These are phyloP conservation scores for Metalampra italica DNA, from an alignment of 2,888 invertebrate species.

Conservation along the genomic window DNA sequence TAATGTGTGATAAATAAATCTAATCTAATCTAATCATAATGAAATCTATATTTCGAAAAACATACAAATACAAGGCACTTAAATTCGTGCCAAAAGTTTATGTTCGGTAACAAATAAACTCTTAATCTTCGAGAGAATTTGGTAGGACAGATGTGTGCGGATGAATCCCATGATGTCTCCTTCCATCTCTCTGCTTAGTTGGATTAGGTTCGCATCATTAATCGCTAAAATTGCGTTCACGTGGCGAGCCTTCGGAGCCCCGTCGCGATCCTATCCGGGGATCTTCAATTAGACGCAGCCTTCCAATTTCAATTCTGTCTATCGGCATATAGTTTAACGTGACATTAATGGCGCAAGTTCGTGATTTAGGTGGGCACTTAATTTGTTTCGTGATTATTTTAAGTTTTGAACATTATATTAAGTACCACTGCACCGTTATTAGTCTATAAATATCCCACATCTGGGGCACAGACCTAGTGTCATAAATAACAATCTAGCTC, in stretches of 20 bases:
- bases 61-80: not conserved
- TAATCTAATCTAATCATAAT: too few species aligned
- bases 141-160: conserved; percentile 45
- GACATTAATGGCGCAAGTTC: conserved; percentile 20
- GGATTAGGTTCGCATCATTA: conserved; percentile 74
- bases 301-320: conserved; percentile 62
- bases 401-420: not conserved
- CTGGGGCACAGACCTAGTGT: too few species aligned
- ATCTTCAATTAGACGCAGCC: conserved; percentile 65
- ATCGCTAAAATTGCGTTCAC: conserved; percentile 70
- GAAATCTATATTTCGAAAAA: too few species aligned
- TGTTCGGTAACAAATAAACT: not conserved
- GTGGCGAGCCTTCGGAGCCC: conserved; percentile 28
- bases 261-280: conserved; percentile 37
- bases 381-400: conserved; percentile 2
- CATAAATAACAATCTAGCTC: too few species aligned
- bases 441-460: too few species aligned
- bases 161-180: conserved; percentile 49
- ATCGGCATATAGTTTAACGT: conserved; percentile 32
- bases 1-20: too few species aligned
- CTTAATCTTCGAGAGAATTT: conserved; percentile 44
- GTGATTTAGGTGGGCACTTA: conserved; percentile 22
- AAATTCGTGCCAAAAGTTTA: not conserved
- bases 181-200: conserved; percentile 61
- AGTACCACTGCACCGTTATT: not conserved